Base-by-base conservation (phyloP, 2,888 invertebrate species). In the Brassicogethes aeneus region DNA sequence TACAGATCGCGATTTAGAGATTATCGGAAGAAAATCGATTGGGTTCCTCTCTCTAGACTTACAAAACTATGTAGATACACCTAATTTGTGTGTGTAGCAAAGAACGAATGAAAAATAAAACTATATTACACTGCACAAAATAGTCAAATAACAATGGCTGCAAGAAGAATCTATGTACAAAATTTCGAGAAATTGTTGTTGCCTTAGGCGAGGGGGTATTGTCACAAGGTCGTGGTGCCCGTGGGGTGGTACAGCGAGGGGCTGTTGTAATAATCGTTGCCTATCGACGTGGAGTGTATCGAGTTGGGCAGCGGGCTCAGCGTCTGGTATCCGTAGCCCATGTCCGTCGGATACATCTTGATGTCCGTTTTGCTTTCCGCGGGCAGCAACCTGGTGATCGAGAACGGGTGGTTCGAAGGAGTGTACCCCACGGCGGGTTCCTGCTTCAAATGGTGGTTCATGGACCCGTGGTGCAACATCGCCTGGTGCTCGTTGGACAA, bases 311-410 rank as follows among this genome's bases (percentile, higher is more conserved):
- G 68, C 31, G 77, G 76, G 59, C 76, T 78, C 52, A 77, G 70
- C 39, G 76, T 75, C 54, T 77, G 79, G 55, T 79, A 79, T 29
- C 72, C 72, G 54, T 79, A 79, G 49, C 75, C 76, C 71, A 85
- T 87, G 62, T 87, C 90, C 1, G 55, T 53, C 2, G 48, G 32
- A 71, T 92, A 92, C 87, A 92, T 89, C 71, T 91, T 92, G 57
- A 90, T 80, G 70, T 92, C 92, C 51, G 89, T 76, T 69, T 91
- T 90, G 52, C 85, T 83, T 66, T 89, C 89, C 39, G 83, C 79
- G 40, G 93, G 92, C 61, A 95, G 77, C 64, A 95, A 76, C 68
- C 92, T 83, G 59, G 88, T 92, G 69, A 95, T 95, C 66, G 91
- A 91, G 74, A 95, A 95, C 15, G 94, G 94, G 65, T 92, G 93